Conservation (phyloP, 2,797 vertebrate genomes). For the Pseudocheirus occidentalis region DNA sequence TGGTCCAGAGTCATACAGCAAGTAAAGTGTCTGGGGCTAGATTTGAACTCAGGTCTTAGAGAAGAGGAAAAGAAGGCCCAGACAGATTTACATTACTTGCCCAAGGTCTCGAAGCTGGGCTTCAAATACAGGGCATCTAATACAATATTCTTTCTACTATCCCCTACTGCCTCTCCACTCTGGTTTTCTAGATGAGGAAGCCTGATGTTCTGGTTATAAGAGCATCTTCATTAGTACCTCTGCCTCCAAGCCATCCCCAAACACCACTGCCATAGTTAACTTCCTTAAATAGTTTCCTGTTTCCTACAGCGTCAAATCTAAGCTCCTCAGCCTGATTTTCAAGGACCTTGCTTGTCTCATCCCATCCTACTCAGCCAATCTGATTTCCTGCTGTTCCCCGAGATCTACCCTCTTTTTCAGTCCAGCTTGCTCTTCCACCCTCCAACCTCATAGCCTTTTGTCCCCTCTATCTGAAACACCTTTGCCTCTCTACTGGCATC, state of each 20-base stretch:
- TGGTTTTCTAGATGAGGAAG: neutral
- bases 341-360: neutral
- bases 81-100: neutral
- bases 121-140: neutral
- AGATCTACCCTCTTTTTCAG: neutral
- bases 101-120: neutral
- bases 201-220: neutral
- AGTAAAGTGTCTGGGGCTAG: neutral
- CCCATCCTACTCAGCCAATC: neutral
- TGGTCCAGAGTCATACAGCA: neutral
- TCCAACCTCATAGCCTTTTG: neutral
- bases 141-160: neutral
- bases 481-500: constrained; percentile 22
- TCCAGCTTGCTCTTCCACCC: constrained; percentile 5
- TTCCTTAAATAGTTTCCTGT: constrained; percentile 2
- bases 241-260: neutral
- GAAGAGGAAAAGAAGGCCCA: neutral
- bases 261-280: constrained; percentile 8
- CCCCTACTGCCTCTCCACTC: neutral
- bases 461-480: neutral
- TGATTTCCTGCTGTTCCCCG: neutral
- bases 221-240: neutral
- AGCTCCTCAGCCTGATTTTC: constrained; percentile 21
- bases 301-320: constrained; percentile 33
- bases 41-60: neutral